Base-by-base conservation (phyloP, 2,113 vertebrate species). In the Saguinus midas region DNA sequence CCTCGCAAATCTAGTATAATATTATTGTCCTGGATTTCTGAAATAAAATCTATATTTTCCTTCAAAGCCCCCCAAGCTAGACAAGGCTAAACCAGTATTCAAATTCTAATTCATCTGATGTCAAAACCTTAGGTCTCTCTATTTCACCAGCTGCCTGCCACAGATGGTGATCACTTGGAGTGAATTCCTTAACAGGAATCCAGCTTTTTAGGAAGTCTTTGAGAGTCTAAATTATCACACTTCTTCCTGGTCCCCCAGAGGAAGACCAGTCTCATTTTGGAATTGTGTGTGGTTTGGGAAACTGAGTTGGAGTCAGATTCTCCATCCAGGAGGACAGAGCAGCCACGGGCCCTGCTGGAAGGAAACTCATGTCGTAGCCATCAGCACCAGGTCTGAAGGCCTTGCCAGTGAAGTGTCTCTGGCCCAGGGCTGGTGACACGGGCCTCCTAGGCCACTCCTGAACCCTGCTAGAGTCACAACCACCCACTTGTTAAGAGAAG, bases 301-400 rank as follows among this genome's bases (percentile, higher is more conserved):
- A 23, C 68, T 43, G 37, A 48, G 7, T 5, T 16, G 8, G 14
- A 32, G 9, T 25, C 1, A 0, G n/a, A 32, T 52, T 75, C 35
- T n/a, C 83, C 57, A n/a, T 27, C 25, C 20, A 0, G 1, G 35
- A 61, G n/a, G 35, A 58, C 12, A 9, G 25, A 29, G 48, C 32
- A 23, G 55, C 23, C 2, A 10, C 6, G 37, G 23, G 55, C 52
- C 37, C 18, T 45, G 68, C 18, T 32, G 35, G 18, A 32, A 61
- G 21, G n/a, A 45, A 27, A 29, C 21, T 5, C 0, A 4, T 14
- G 76, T 48, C 3, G 0, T 1, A 32, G 57, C 52, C 32, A 11
- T 6, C 3, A 9, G 17, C 32, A 37, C 8, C 27, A 32, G 20
- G 43, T 52, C 29, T 37, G 50, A 76, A 79, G 72, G n/a, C 13